Evolutionary conservation across 2,113 vertebrate species (phyloP).

Genomic region (Neofelis nebulosa): DNA sequence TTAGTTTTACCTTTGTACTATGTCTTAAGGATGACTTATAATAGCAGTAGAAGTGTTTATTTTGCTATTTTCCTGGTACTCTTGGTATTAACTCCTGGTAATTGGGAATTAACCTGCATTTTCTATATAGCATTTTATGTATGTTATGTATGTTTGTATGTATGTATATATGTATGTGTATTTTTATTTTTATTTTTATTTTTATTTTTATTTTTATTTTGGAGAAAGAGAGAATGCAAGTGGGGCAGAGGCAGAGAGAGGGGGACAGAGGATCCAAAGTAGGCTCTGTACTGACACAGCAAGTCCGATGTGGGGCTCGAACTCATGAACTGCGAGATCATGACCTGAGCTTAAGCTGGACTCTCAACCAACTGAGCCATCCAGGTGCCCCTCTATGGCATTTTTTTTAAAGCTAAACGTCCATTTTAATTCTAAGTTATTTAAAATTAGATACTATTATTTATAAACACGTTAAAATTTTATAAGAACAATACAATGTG

Average conservation of each 20-base stretch:
- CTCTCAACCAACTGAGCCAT: no score
- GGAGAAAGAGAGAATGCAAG: no score
- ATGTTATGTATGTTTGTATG: no score
- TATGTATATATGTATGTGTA: neutral
- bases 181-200: no score
- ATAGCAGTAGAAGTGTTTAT: rapidly evolving
- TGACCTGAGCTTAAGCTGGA: no score
- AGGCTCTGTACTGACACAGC: no score
- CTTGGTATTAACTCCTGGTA: no score
- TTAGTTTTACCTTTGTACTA: neutral
- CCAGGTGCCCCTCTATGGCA: neutral
- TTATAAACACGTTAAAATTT: neutral
- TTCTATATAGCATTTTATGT: neutral
- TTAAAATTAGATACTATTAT: neutral
- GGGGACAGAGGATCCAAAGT: no score
- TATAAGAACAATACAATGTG: neutral
- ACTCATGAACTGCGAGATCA: no score
- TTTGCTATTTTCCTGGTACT: neutral
- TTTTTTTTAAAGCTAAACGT: neutral
- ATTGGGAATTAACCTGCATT: neutral
- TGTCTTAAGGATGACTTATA: neutral
- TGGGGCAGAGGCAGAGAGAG: no score
- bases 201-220: no score
- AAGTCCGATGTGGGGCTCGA: no score
- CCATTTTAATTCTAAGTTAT: neutral